These are phyloP conservation scores for Zaprionus taronus DNA, from an alignment of 1,140 invertebrate genomes.

Conservation along the genomic window DNA sequence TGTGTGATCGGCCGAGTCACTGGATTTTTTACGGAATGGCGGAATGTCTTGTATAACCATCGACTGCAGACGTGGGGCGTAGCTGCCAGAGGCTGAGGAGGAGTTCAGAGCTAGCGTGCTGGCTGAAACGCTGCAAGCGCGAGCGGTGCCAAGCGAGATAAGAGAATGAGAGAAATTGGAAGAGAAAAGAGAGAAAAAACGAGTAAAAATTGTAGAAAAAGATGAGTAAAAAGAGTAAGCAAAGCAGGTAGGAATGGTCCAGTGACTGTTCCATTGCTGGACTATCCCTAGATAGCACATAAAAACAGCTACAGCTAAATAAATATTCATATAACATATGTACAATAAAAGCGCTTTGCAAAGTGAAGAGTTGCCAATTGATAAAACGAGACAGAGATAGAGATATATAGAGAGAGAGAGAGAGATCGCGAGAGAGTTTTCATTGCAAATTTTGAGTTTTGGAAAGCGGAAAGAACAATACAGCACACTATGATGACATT, in stretches of 20 bases:
- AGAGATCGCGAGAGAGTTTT: slow-evolving; percentile 13
- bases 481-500: slow-evolving; percentile 10
- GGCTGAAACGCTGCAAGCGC: slow-evolving; percentile 69
- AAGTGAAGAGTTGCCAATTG: slow-evolving; percentile 50
- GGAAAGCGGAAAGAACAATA: slow-evolving; percentile 31
- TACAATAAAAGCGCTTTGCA: slow-evolving; percentile 30
- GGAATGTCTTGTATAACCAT: slow-evolving; percentile 86
- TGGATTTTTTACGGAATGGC: slow-evolving; percentile 85
- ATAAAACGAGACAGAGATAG: slow-evolving; percentile 3
- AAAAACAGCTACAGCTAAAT: not conserved
- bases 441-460: slow-evolving; percentile 47
- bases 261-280: not conserved
- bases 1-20: slow-evolving; percentile 73
- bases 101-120: slow-evolving; percentile 77
- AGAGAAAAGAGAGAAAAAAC: slow-evolving; percentile 13
- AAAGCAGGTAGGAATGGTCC: not conserved
- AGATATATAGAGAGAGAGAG: slow-evolving; percentile 3
- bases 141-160: slow-evolving; percentile 41
- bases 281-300: not conserved
- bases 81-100: slow-evolving; percentile 34
- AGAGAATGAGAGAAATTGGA: not conserved
- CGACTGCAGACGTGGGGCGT: slow-evolving; percentile 67
- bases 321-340: slow-evolving; percentile 16
- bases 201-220: slow-evolving; percentile 25
- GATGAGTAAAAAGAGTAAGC: not conserved